Conservation (phyloP, 2,888 invertebrate genomes). For the Pecten maximus region DNA sequence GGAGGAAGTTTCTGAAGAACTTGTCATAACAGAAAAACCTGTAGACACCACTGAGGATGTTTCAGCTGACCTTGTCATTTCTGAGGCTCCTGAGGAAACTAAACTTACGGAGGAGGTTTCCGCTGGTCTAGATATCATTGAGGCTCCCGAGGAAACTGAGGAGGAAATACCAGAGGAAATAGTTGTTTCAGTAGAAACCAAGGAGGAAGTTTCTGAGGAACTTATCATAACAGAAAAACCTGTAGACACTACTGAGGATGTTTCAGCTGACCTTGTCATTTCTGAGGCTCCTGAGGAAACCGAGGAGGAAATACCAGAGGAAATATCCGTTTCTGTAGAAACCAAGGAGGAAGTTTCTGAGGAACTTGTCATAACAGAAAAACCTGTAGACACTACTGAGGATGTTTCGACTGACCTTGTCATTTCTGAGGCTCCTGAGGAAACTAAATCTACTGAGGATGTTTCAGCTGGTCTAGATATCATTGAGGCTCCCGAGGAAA, state of each 20-base stretch:
- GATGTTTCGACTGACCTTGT: constrained; percentile 40
- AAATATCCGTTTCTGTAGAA: constrained; percentile 52
- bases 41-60: not conserved
- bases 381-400: constrained; percentile 46
- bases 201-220: constrained; percentile 30
- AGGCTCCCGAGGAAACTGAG: constrained; percentile 31
- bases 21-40: constrained; percentile 35
- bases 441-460: not conserved
- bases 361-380: constrained; percentile 53
- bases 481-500: constrained; percentile 36
- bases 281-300: constrained; percentile 26
- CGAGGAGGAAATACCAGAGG: constrained; percentile 38
- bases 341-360: constrained; percentile 43
- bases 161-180: constrained; percentile 37
- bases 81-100: constrained; percentile 32
- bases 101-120: constrained; percentile 36
- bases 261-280: not conserved
- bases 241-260: not conserved
- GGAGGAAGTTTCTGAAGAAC: constrained; percentile 44
- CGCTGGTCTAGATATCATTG: not conserved
- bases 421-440: constrained; percentile 27
- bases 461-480: not conserved
- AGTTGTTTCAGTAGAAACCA: not conserved
- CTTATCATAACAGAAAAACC: constrained; percentile 33
- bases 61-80: too few species aligned